A percentile compares a stretch with the other conserved stretches of the same genome.
phyloP scores from a whole-genome alignment of 2,888 invertebrate genomes.

The Coelopa pilipes region DNA sequence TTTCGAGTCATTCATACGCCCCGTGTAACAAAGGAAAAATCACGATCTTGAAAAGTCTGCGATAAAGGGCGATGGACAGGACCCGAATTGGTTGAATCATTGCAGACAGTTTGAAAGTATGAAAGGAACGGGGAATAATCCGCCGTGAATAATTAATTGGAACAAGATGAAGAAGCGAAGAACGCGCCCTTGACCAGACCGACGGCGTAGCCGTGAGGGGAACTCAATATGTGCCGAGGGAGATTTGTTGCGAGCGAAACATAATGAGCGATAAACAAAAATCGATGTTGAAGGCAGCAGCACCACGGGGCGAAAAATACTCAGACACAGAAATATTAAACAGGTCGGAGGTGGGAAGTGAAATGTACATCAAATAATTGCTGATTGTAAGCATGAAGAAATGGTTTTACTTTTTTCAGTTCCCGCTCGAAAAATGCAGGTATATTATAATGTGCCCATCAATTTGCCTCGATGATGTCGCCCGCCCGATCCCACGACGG shows the following conservation, averaged over 20 bases:
- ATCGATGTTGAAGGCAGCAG: not conserved
- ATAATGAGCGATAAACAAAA: conserved; percentile 17
- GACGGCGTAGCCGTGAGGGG: not conserved
- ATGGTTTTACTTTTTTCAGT: no score
- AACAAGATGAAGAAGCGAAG: not conserved
- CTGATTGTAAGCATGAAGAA: no score
- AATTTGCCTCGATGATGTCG: no score
- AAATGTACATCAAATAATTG: not conserved
- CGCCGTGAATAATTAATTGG: not conserved
- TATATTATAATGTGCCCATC: no score
- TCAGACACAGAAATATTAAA: not conserved
- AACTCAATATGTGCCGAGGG: not conserved
- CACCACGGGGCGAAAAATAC: not conserved
- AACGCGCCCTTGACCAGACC: not conserved
- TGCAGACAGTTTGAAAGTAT: not conserved
- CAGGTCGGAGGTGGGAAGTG: not conserved
- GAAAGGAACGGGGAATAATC: not conserved
- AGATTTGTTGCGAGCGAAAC: not conserved
- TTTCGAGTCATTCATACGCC: conserved; percentile 2
- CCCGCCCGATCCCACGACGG: no score
- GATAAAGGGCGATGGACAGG: no score
- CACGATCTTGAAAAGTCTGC: no score
- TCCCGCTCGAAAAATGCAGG: not conserved
- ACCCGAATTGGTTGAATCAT: not conserved
- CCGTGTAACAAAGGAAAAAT: not conserved